Evolutionary conservation across 2,113 vertebrate genomes (phyloP), one percentile per base, ranked within the genome.

Genomic region (Nanorana parkeri): DNA sequence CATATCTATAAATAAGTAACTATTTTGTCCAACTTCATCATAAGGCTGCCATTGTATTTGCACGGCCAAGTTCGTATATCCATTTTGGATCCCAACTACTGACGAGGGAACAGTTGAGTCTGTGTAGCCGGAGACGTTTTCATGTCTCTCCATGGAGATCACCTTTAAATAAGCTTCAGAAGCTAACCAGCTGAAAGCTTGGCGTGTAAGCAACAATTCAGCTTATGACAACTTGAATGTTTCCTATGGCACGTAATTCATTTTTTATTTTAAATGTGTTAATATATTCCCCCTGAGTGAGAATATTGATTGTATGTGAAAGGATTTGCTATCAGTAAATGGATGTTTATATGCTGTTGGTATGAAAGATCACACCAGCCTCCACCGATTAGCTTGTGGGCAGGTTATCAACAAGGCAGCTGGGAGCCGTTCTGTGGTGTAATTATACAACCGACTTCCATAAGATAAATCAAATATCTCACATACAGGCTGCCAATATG

Each of bases 321-420:
- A 52, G 23, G 47, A 63, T 26, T 54, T 67, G 41, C 51, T 66
- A 28, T 54, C 17, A 54, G 61, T 23, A 29, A 55, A 54, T 54
- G 11, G 32, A 77, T 29, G 23, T 29, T 74, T 47, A 60, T 61
- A 47, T 60, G 29, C n/a, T 16, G 32, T 61, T 47, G n/a, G 32
- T 63, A 76, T 63, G 29, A 76, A 63, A 32, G 17, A 75, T 75
- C 28, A 19, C 72, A 63, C 29, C 32, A 54, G 32, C 24, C 54
- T 58, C 63, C 47, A 23, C 65, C 65, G 64, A 78, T 78, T 68
- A 68, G 54, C 28, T 68, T 79, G 77, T 79, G 77, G 63, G 77
- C 77, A 68, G 51, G n/a, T 68, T 41, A 68, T 79, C 65, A 68
- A 79, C 52, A 24, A 68, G 77, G 21, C 65, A 47, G 65, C 52